phyloP scores from a whole-genome alignment of 2,797 vertebrate genomes.

The Coregonus sp. region DNA sequence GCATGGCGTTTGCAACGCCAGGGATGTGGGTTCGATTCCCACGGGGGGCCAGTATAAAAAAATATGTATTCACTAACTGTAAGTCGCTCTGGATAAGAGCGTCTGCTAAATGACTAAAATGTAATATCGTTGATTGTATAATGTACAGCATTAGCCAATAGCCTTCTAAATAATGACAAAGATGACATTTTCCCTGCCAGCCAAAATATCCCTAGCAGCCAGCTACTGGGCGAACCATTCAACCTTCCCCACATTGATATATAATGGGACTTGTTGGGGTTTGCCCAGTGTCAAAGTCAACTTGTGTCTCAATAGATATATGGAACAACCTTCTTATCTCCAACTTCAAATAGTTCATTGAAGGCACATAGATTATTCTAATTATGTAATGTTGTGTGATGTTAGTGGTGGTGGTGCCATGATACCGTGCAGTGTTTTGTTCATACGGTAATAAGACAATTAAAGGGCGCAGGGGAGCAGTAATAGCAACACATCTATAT shows the following conservation, averaged over 20 bases:
- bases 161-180: constrained; percentile 48
- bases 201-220: constrained; percentile 61
- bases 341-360: constrained; percentile 18
- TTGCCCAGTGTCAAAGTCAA: constrained; percentile 76
- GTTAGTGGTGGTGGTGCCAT: constrained; percentile 31
- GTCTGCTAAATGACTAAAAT: too few species aligned
- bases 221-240: constrained; percentile 65
- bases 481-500: constrained; percentile 70
- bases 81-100: too few species aligned
- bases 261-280: constrained; percentile 45
- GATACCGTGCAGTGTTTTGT: constrained; percentile 41
- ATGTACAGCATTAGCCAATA: constrained; percentile 26
- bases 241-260: constrained; percentile 74
- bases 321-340: constrained; percentile 63
- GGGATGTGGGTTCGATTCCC: too few species aligned
- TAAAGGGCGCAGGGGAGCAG: constrained; percentile 62
- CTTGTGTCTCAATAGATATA: constrained; percentile 56
- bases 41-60: too few species aligned
- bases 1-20: too few species aligned
- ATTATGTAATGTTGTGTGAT: constrained; percentile 25
- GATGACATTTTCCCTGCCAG: constrained; percentile 39
- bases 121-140: background rate
- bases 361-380: constrained; percentile 24
- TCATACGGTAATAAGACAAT: constrained; percentile 43
- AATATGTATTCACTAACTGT: too few species aligned